phyloP scores from a whole-genome alignment of 2,113 vertebrate species.

The Melanocharis versteri region DNA sequence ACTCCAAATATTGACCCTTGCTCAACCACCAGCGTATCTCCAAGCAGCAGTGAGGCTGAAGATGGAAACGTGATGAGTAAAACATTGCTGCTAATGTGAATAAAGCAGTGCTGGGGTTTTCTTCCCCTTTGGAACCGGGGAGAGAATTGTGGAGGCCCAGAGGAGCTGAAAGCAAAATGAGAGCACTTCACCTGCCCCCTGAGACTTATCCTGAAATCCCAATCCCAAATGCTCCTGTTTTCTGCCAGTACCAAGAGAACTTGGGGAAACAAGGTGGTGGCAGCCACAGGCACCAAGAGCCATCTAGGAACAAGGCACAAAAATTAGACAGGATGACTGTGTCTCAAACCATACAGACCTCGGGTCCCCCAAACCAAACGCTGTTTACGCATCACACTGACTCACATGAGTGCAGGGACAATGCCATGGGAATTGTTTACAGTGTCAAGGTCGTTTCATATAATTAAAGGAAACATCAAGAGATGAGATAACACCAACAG shows the following conservation, averaged over 20 bases:
- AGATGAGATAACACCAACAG: conserved; percentile 37
- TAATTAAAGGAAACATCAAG: conserved; percentile 49
- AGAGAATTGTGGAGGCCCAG: not conserved
- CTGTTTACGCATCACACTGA: not conserved
- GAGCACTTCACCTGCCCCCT: not conserved
- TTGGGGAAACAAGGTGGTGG: too few relatives aligned
- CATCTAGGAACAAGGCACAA: not conserved
- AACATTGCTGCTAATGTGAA: not conserved
- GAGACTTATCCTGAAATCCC: not conserved
- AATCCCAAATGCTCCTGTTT: not conserved
- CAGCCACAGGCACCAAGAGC: not conserved
- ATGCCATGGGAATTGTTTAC: conserved; percentile 37
- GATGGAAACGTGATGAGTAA: fast-evolving
- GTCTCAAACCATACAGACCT: not conserved
- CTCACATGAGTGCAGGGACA: not conserved
- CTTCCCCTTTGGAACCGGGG: not conserved
- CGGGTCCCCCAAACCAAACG: not conserved
- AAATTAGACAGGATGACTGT: not conserved
- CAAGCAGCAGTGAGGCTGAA: not conserved
- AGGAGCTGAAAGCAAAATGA: not conserved
- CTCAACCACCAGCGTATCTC: not conserved
- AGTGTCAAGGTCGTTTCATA: not conserved
- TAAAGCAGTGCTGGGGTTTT: not conserved
- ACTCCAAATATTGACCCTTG: not conserved
- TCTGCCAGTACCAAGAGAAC: not conserved